Evolutionary conservation across 1,140 invertebrate species (phyloP).

Genomic region (Ips typographus): DNA sequence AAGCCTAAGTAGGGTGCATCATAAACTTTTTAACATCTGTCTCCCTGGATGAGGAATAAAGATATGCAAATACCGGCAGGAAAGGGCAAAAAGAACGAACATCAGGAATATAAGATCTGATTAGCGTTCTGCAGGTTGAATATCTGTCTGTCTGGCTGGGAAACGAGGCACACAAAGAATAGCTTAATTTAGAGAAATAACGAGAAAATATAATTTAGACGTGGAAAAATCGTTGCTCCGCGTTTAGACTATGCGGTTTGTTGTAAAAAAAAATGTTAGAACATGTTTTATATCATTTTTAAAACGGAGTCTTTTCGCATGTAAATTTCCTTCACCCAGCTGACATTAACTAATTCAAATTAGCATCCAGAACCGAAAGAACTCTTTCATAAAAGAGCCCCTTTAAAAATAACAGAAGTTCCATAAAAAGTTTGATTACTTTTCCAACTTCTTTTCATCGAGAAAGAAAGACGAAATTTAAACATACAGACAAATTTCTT

Average conservation of each 20-base stretch:
- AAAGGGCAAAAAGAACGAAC: constrained; percentile 10
- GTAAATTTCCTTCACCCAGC: background rate
- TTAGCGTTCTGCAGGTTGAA: constrained; percentile 22
- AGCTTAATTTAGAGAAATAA: constrained; percentile 22
- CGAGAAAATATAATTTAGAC: constrained; percentile 7
- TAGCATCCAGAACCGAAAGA: constrained; percentile 3
- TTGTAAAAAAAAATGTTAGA: background rate
- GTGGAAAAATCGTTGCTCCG: constrained; percentile 3
- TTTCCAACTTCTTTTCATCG: constrained; percentile 17
- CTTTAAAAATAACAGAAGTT: constrained; percentile 15
- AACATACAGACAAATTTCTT: constrained; percentile 20
- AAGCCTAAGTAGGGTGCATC: constrained; percentile 19
- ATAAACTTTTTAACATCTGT: constrained; percentile 22
- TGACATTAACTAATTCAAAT: background rate
- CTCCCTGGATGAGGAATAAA: constrained; percentile 19
- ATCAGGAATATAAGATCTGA: constrained; percentile 22
- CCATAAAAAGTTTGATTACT: constrained; percentile 18
- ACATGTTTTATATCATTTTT: background rate
- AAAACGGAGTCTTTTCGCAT: background rate
- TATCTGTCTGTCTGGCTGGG: constrained; percentile 20
- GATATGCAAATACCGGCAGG: constrained; percentile 11
- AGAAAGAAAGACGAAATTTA: constrained; percentile 16
- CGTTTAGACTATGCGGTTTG: background rate
- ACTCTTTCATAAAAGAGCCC: constrained; percentile 6
- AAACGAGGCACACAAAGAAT: constrained; percentile 13